Evolutionary conservation across 2,113 vertebrate species (phyloP).

Genomic region (Ceyx cyanopectus): DNA sequence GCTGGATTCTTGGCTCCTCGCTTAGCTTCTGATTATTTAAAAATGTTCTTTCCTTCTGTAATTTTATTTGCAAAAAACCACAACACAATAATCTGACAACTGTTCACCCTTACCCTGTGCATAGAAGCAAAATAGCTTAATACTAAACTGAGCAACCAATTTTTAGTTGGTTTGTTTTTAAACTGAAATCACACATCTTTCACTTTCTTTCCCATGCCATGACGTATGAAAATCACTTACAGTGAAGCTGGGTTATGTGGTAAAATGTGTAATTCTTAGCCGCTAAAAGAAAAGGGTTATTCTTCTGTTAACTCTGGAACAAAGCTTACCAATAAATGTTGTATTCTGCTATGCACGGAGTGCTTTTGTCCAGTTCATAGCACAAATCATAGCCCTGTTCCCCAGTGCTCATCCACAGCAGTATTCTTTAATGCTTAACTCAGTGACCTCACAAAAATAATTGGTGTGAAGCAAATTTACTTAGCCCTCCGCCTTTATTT

Average conservation of each 20-base stretch:
- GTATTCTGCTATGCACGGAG: slow-evolving; percentile 9
- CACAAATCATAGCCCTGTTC: slow-evolving; percentile 33
- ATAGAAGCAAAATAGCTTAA: background rate
- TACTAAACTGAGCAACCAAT: background rate
- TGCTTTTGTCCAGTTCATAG: slow-evolving; percentile 19
- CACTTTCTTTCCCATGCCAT: background rate
- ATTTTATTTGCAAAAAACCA: slow-evolving; percentile 40
- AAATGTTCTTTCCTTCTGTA: background rate
- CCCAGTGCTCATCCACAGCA: slow-evolving; percentile 6
- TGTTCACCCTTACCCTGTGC: background rate
- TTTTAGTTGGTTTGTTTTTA: background rate
- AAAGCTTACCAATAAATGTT: slow-evolving; percentile 51
- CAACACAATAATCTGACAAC: background rate
- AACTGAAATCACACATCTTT: background rate
- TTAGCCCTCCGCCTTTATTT: slow-evolving; percentile 70
- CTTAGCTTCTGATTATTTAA: background rate
- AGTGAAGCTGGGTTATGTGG: background rate
- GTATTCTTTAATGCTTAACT: slow-evolving; percentile 69
- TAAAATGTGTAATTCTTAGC: background rate
- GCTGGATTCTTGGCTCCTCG: slow-evolving; percentile 13
- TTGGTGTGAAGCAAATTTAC: slow-evolving; percentile 72
- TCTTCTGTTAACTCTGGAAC: slow-evolving; percentile 35
- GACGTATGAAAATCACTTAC: slow-evolving; percentile 17
- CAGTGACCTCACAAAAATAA: slow-evolving; percentile 73
- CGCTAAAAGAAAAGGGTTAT: slow-evolving; percentile 40